Base-by-base conservation (phyloP, 1,140 invertebrate species). In the Vanessa atalanta region DNA sequence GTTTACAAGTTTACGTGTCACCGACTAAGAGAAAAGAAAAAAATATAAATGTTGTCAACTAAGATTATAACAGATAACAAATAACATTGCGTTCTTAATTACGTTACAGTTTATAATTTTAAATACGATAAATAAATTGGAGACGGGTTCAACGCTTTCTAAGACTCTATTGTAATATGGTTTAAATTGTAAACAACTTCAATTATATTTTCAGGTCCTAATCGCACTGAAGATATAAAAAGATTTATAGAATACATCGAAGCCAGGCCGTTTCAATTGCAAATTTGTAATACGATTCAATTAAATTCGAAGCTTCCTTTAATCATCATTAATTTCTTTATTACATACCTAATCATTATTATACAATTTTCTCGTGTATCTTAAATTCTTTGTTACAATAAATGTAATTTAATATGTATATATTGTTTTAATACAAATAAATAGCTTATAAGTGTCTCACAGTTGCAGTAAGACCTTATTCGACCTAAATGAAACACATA, bases 311-410 rank as follows among this genome's bases (percentile, higher is more conserved):
- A 53, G 11, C 53, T 79, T 0, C 75, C 77, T 0, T 31, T 79
- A 3, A 66, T 67, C 15, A 16, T 79, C 5, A 53, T 77, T 13
- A 76, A 70, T 50, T 6, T 83, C 2, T 68, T 53, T 23, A 68
- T 76, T 48, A 80, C 79, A 16, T 82, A 82, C 37, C 15, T 75
- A 3, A 73, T 79, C 16, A 72, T 76, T 15, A 43, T 70, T 15
- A 47, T 73, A 26, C 79, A 79, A 16, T 64, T 79, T 7, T 65
- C 67, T 47, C 55, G 50, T 53, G n/a, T 53, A 7, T 20, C 15
- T 7, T 7, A 53, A 53, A 13, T 14, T n/a, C 50, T 51, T 47
- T 47, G 14, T 47, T 26, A 69, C 26, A 70, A 20, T 43, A 70
- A 70, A 13, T 60, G 60, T 69, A 12, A 16, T 53, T 20, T 53